Base-by-base conservation (phyloP, 2,888 invertebrate species). In the Papilio gigon region DNA sequence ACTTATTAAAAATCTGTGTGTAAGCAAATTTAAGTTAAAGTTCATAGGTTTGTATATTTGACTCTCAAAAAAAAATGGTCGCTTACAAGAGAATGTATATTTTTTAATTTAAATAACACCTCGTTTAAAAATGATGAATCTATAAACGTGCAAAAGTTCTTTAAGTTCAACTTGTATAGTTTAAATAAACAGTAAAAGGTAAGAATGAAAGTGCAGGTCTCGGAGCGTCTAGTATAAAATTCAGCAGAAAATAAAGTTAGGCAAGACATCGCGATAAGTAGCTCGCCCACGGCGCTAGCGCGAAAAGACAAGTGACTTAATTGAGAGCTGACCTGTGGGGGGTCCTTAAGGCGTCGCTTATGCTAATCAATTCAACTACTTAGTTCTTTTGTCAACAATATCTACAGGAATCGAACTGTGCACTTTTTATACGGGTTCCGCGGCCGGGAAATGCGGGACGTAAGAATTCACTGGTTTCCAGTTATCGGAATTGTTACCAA, bases 281-380 rank as follows among this genome's bases (percentile, higher is more conserved):
- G 83, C 78, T 82, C 83, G 83, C 89, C 87, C 89, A 89, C 87
- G 77, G 79, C 78, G 79, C 80, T 78, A 79, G 84, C 82, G 86
- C 84, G 86, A 86, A 89, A 86, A 85, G 89, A 92, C 91, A 90
- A 91, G 91, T 89, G 82, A 84, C 89, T 90, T 91, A 92, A 92
- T 91, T 90, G 90, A 89, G 88, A 84, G 82, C 76, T 82, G 81
- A 83, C 82, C 82, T 76, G 84, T 84, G 91, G 89, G 90, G 85
- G 90, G 90, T 89, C 90, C 77, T 65, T 69, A 81, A 84, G 87
- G 87, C 86, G 85, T 82, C 84, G 81, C 79, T 87, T 90, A 90
- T 91, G 91, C 91, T 92, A 92, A 91, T 91, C 89, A 88, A 88
- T 88, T 87, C 89, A 6, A 80, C 76, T 76, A 84, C 84, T 53